Conservation (phyloP, 2,113 vertebrate genomes). For the Vidua macroura region DNA sequence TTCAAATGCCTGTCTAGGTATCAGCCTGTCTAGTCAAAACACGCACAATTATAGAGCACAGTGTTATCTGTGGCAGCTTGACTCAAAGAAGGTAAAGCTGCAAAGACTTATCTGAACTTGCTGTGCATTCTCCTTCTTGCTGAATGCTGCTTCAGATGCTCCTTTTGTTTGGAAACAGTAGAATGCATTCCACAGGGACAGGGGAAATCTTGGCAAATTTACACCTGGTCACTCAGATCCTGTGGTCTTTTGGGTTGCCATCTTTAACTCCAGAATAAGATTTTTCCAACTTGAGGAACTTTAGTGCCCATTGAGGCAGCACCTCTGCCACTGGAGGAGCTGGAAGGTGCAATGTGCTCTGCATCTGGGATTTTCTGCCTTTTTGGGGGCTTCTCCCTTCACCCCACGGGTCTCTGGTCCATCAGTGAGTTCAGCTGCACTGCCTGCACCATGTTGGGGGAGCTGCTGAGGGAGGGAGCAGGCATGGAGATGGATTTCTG, state of each 20-base stretch:
- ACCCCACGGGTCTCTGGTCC: background rate
- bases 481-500: background rate
- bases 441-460: background rate
- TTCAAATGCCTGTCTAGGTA: background rate
- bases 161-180: background rate
- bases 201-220: background rate
- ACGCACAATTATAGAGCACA: background rate
- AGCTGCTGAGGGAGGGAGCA: background rate
- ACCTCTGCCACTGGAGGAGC: background rate
- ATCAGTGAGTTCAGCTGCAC: background rate
- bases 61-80: background rate
- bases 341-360: background rate
- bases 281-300: background rate
- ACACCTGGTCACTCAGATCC: background rate
- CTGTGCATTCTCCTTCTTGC: background rate
- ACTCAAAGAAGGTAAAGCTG: background rate
- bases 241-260: background rate
- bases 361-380: background rate
- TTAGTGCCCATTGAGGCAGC: background rate
- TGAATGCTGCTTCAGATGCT: background rate
- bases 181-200: background rate
- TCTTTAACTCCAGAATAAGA: background rate
- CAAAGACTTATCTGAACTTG: background rate
- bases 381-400: background rate
- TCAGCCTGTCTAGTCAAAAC: background rate